These are phyloP conservation scores for Clusia tigrina DNA, from an alignment of 2,888 invertebrate genomes.

Conservation along the genomic window DNA sequence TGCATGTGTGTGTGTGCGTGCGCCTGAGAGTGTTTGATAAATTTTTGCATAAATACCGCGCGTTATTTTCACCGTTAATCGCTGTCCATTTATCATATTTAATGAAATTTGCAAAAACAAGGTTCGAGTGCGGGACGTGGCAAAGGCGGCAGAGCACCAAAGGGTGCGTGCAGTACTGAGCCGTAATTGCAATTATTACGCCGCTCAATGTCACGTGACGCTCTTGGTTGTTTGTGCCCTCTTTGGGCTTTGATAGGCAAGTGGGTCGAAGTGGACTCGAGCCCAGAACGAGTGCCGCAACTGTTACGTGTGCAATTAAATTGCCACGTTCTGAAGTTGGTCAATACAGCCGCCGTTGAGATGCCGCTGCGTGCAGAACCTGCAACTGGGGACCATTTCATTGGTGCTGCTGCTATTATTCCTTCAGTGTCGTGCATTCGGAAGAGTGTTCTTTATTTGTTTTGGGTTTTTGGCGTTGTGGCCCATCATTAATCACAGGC, in stretches of 20 bases:
- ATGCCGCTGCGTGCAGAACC: too few species aligned
- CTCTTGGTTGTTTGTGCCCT: slow-evolving; percentile 3
- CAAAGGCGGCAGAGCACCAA: neutral
- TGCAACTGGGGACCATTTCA: slow-evolving; percentile 1
- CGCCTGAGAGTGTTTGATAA: slow-evolving; percentile 33
- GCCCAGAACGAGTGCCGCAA: slow-evolving; percentile 13
- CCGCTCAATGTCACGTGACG: slow-evolving; percentile 44
- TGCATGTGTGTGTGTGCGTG: slow-evolving; percentile 12
- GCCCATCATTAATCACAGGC: slow-evolving; percentile 24
- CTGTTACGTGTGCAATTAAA: slow-evolving; percentile 60
- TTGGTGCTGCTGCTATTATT: too few species aligned
- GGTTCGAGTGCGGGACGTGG: slow-evolving; percentile 10
- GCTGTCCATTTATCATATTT: slow-evolving; percentile 61
- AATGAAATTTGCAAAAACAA: slow-evolving; percentile 52
- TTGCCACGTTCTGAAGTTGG: slow-evolving; percentile 42
- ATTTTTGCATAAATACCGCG: slow-evolving; percentile 54
- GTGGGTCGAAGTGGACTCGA: too few species aligned
- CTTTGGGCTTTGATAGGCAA: neutral
- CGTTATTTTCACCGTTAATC: slow-evolving; percentile 47
- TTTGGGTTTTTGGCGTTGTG: neutral
- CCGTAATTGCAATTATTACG: slow-evolving; percentile 37
- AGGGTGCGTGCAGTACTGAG: neutral
- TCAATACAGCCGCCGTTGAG: too few species aligned
- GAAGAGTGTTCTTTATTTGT: neutral
- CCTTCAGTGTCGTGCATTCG: neutral